Evolutionary conservation across 2,797 vertebrate species (phyloP).

Genomic region (Galago senegalensis): DNA sequence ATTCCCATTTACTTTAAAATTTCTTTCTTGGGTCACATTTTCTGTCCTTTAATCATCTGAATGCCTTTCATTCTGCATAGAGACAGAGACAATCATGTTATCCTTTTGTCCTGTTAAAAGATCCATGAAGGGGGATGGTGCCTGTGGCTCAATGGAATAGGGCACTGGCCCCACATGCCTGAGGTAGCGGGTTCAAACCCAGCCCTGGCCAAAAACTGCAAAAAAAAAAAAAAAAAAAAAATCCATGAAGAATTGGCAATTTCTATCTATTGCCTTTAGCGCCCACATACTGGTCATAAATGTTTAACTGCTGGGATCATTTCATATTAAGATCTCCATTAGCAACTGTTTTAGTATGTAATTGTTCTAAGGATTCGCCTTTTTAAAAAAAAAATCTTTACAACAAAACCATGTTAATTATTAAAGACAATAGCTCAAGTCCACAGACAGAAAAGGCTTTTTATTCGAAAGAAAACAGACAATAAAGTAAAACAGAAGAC

Average conservation of each 20-base stretch:
- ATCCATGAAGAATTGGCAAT: background rate
- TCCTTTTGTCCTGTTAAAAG: constrained; percentile 32
- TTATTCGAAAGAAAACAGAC: constrained; percentile 41
- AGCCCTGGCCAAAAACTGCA: no score
- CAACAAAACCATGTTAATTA: constrained; percentile 46
- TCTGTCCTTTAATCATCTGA: background rate
- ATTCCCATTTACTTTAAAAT: background rate
- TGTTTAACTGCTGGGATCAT: constrained; percentile 58
- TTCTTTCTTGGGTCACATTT: background rate
- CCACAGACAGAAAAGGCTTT: background rate
- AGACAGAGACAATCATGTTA: constrained; percentile 46
- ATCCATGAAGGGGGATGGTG: background rate
- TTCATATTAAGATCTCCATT: constrained; percentile 50
- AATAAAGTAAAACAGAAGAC: constrained; percentile 37
- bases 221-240: no score
- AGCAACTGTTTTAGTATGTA: constrained; percentile 63
- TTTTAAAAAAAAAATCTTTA: constrained; percentile 56
- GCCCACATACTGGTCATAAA: constrained; percentile 46
- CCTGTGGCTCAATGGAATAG: no score
- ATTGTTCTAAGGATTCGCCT: constrained; percentile 15
- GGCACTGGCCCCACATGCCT: no score
- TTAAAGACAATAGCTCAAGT: constrained; percentile 48
- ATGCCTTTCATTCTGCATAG: background rate
- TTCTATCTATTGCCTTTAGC: constrained; percentile 44
- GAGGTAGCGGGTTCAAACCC: no score